phyloP scores from a whole-genome alignment of 2,797 vertebrate species.

The Centroberyx gerrardi region DNA sequence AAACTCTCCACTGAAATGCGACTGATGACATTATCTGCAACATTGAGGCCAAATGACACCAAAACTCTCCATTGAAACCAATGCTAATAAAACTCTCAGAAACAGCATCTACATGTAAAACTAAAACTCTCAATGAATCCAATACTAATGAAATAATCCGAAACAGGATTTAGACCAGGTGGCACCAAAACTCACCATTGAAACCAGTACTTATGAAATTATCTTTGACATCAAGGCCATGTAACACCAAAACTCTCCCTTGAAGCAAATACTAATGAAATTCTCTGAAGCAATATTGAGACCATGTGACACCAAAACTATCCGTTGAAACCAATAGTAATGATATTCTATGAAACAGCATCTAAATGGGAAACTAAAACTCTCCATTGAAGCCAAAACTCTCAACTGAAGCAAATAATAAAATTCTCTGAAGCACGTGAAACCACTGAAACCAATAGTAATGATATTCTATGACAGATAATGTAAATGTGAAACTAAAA shows the following conservation, averaged over 20 bases:
- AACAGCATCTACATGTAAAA: neutral
- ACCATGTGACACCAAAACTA: neutral
- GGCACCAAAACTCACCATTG: neutral
- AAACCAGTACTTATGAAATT: neutral
- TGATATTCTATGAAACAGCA: neutral
- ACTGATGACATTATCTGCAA: too few species aligned
- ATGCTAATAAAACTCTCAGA: neutral
- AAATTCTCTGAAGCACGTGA: neutral
- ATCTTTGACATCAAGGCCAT: too few species aligned
- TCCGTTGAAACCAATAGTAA: slow-evolving; percentile 4
- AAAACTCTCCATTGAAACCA: neutral
- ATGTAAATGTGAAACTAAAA: neutral
- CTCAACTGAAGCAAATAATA: too few species aligned
- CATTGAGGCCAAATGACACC: neutral
- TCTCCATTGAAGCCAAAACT: neutral
- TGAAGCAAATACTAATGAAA: neutral
- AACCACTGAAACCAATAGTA: neutral
- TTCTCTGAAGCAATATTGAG: neutral
- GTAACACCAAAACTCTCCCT: too few species aligned
- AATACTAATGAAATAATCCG: neutral
- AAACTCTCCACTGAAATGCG: neutral
- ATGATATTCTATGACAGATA: neutral
- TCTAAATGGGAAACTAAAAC: neutral
- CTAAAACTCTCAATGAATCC: too few species aligned
- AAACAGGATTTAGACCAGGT: neutral